A percentile compares a stretch with the other conserved stretches of the same genome.
Conservation (phyloP, 2,888 invertebrate species). For the Ennomos quercinarius region DNA sequence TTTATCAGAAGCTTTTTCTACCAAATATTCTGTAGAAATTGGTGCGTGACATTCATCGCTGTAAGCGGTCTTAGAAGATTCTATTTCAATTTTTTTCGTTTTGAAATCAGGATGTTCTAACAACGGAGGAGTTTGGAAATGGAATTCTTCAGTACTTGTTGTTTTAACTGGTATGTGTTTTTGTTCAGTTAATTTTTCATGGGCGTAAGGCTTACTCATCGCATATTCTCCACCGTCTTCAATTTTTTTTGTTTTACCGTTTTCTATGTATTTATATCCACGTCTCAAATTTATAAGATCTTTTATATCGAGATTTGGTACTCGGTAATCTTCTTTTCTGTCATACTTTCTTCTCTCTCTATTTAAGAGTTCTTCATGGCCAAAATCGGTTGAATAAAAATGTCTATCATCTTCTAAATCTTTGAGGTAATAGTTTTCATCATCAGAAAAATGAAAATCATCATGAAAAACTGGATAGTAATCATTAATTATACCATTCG, state of each 20-base stretch:
- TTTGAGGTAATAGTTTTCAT: slow-evolving; percentile 52
- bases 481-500: slow-evolving; percentile 59
- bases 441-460: slow-evolving; percentile 50
- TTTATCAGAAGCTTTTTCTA: slow-evolving; percentile 25
- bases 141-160: slow-evolving; percentile 40
- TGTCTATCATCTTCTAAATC: slow-evolving; percentile 57
- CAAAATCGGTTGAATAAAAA: slow-evolving; percentile 55
- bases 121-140: slow-evolving; percentile 56
- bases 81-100: slow-evolving; percentile 59
- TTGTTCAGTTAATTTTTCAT: slow-evolving; percentile 20
- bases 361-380: slow-evolving; percentile 35
- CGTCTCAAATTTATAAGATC: slow-evolving; percentile 22
- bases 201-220: neutral
- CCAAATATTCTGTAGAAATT: neutral
- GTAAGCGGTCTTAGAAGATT: neutral
- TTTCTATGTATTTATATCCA: slow-evolving; percentile 12
- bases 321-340: slow-evolving; percentile 18
- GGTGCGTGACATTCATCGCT: neutral
- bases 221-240: neutral
- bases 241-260: slow-evolving; percentile 24
- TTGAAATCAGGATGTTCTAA: slow-evolving; percentile 65
- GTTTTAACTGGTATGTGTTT: slow-evolving; percentile 4
- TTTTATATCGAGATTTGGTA: slow-evolving; percentile 17
- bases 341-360: slow-evolving; percentile 34
- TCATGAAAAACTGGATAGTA: slow-evolving; percentile 73